Conservation (phyloP, 2,797 vertebrate genomes). For the Pantherophis alleghaniensis region DNA sequence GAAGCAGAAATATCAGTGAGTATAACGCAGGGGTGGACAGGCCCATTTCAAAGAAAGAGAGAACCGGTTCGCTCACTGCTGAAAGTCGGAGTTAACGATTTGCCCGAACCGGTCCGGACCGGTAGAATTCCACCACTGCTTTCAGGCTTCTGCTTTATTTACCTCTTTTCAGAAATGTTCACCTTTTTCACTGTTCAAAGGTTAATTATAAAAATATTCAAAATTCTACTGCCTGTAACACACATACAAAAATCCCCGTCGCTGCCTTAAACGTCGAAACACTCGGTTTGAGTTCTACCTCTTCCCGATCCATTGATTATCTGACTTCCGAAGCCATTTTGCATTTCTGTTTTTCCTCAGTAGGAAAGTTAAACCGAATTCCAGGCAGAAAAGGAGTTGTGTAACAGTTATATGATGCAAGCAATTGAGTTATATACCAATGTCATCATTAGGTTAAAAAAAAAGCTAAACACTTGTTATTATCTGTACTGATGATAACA, state of each 20-base stretch:
- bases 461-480: neutral
- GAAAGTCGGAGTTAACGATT: no score
- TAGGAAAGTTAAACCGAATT: neutral
- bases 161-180: neutral
- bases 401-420: neutral
- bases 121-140: neutral
- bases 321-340: neutral
- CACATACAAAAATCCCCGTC: no score
- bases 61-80: no score
- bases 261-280: neutral
- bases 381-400: no score
- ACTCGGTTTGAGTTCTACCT: neutral
- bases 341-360: neutral
- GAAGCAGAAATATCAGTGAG: no score
- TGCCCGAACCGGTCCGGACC: no score
- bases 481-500: neutral
- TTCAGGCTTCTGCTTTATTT: neutral
- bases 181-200: neutral
- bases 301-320: neutral
- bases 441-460: neutral
- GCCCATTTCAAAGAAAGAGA: no score
- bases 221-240: neutral
- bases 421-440: neutral
- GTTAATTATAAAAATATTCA: neutral
- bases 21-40: no score